A percentile compares a stretch with the other conserved stretches of the same genome.
Conservation (phyloP, 2,888 invertebrate species). For the Apotomis capreana region DNA sequence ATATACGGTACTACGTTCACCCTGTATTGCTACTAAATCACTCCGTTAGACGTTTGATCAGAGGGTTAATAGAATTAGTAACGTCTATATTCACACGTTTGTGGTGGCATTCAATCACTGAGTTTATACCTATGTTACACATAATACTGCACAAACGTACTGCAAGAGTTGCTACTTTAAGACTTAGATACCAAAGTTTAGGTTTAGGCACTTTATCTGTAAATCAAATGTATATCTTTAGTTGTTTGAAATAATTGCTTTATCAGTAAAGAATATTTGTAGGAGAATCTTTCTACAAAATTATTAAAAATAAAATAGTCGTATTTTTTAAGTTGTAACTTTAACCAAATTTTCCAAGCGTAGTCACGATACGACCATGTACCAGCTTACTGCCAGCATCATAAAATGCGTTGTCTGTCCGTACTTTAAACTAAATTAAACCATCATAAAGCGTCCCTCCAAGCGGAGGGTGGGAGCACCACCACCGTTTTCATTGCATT, state of each 20-base stretch:
- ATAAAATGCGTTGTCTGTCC: constrained; percentile 26
- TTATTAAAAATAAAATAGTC: too few species aligned
- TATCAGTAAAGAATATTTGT: too few species aligned
- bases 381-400: constrained; percentile 18
- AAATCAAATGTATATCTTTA: too few species aligned
- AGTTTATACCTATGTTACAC: not conserved
- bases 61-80: not conserved
- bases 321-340: not conserved
- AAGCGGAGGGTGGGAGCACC: not conserved
- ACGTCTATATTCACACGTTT: not conserved
- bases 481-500: constrained; percentile 22
- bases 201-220: too few species aligned
- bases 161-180: too few species aligned
- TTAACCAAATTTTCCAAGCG: not conserved
- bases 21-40: constrained; percentile 8
- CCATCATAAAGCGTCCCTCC: constrained; percentile 33
- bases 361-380: not conserved
- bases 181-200: too few species aligned
- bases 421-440: constrained; percentile 38
- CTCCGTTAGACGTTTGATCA: constrained; percentile 2
- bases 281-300: too few species aligned
- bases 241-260: too few species aligned
- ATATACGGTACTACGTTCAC: not conserved
- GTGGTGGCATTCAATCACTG: not conserved
- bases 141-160: not conserved